These are phyloP conservation scores for Entomyzon cyanotis DNA, from an alignment of 2,113 vertebrate genomes.

Conservation along the genomic window DNA sequence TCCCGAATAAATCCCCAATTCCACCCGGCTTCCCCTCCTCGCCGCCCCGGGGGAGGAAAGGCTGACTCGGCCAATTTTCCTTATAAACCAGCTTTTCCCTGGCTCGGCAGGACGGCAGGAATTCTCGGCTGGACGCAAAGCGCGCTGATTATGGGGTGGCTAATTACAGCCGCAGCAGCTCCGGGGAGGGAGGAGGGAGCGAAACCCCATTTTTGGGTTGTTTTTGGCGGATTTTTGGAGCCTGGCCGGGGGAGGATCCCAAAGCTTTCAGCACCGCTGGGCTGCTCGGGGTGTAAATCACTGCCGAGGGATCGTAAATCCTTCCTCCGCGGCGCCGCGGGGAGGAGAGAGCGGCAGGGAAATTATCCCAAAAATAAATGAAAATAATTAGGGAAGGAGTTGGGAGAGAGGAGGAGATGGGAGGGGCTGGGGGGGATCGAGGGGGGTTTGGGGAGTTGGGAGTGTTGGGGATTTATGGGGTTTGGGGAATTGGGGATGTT, in stretches of 20 bases:
- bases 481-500: too few relatives aligned
- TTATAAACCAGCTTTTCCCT: not conserved
- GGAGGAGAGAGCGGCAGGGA: not conserved
- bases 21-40: not conserved
- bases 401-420: too few relatives aligned
- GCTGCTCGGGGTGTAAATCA: slow-evolving; percentile 32
- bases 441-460: too few relatives aligned
- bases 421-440: too few relatives aligned
- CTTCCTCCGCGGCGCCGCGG: not conserved
- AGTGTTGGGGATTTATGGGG: too few relatives aligned
- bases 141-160: slow-evolving; percentile 75
- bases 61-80: not conserved
- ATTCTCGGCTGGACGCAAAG: slow-evolving; percentile 54
- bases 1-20: not conserved
- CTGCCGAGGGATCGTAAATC: slow-evolving; percentile 43
- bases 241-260: not conserved
- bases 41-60: too few relatives aligned
- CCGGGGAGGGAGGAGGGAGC: too few relatives aligned
- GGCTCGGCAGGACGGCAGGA: slow-evolving; percentile 21
- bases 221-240: not conserved
- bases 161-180: slow-evolving; percentile 71
- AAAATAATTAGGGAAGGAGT: not conserved
- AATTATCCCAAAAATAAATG: not conserved
- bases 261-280: slow-evolving; percentile 28
- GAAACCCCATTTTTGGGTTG: too few relatives aligned